Base-by-base conservation (phyloP, 2,888 invertebrate genomes). In the Meta bourneti region DNA sequence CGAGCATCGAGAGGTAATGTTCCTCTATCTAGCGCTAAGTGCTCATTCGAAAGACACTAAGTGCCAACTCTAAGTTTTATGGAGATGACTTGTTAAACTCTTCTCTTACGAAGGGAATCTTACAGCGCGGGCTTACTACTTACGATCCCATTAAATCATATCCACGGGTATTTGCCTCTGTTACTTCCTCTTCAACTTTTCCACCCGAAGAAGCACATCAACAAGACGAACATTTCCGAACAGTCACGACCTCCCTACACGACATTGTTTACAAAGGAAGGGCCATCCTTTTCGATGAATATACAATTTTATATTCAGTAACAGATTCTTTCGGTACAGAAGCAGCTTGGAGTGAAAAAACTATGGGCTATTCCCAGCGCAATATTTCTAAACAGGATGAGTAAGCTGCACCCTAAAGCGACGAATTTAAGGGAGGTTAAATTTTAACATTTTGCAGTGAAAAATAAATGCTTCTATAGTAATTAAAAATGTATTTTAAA, bases 1-100 rank as follows among this genome's bases (percentile, higher is more conserved):
- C 88, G 91, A 89, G 80, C 89, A 84, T 92, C 84, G 88, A 92
- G 89, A 84, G 91, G 91, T 88, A 91, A 91, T 91, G 91, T 79
- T 74, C 89, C 83, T 88, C 88, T 92, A 89, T 92, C 91, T 89
- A 88, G 88, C 88, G 91, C 88, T 92, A 92, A 92, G 91, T 92
- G 89, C 91, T 92, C 91, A 84, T 92, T 92, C 80, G 9, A 84
- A 89, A 88, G 91, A 91, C 91, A 91, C 88, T 88, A 88, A 91
- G 91, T 91, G 86, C 88, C 84, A 88, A 81, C 79, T 91, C 84
- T 72, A 79, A 89, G 84, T 92, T 92, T 92, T 92, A 92, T 92
- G 88, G 88, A 92, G 89, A 91, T 88, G 88, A 91, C 91, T 91
- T 91, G 91, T 92, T 92, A 88, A 92, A 92, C 88, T 92, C 91